Percentiles rank a stretch among this genome's conserved stretches.
Evolutionary conservation across 1,140 invertebrate genomes (phyloP).

Genomic region (Pachypeltis micranthus): DNA sequence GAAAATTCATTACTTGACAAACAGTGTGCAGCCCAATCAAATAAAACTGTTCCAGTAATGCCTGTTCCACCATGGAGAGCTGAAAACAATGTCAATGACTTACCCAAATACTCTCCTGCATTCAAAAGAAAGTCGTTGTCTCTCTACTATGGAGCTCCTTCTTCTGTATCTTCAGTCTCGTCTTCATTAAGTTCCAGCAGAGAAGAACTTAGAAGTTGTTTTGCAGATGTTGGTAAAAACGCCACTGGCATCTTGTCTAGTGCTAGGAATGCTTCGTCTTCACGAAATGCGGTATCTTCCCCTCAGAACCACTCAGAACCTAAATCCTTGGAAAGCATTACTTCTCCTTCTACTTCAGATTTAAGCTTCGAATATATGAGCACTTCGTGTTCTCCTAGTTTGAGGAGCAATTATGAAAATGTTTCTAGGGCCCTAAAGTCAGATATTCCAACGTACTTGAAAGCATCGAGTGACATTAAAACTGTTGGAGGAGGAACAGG

Average conservation of each 20-base stretch:
- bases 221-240: conserved; percentile 16
- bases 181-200: conserved; percentile 29
- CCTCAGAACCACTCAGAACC: conserved; percentile 27
- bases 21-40: neutral
- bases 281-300: conserved; percentile 25
- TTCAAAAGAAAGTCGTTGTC: conserved; percentile 64
- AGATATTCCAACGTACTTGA: neutral
- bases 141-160: conserved; percentile 42
- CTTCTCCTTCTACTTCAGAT: conserved; percentile 41
- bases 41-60: conserved; percentile 16
- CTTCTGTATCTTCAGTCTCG: conserved; percentile 27
- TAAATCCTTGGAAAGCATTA: conserved; percentile 47
- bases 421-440: conserved; percentile 31
- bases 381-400: conserved; percentile 10
- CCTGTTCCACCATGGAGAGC: conserved; percentile 40
- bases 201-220: conserved; percentile 26
- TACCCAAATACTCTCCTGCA: conserved; percentile 71
- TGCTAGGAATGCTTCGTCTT: neutral
- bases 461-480: conserved; percentile 24
- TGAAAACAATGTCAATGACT: conserved; percentile 37
- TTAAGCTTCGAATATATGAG: conserved; percentile 45
- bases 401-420: conserved; percentile 38
- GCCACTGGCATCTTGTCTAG: neutral
- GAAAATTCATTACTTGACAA: neutral
- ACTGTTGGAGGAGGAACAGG: conserved; percentile 27